These are phyloP conservation scores for Cryptus viduatorius DNA, from an alignment of 2,888 invertebrate species.

Conservation along the genomic window DNA sequence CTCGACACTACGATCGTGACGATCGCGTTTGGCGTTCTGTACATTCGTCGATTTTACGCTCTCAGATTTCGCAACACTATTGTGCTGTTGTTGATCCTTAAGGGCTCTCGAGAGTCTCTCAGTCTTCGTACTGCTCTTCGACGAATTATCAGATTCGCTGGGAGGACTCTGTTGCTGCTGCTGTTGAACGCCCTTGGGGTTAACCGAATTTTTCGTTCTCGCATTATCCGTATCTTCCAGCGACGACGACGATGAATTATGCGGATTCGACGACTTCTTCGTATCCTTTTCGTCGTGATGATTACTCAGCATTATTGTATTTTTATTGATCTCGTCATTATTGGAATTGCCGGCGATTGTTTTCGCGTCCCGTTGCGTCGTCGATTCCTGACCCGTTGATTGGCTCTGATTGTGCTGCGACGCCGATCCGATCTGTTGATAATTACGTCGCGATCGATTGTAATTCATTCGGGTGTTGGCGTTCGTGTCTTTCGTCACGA, in stretches of 20 bases:
- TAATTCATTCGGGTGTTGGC: slow-evolving; percentile 74
- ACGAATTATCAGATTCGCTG: slow-evolving; percentile 69
- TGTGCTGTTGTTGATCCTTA: slow-evolving; percentile 74
- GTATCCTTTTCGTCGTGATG: slow-evolving; percentile 74
- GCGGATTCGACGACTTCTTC: slow-evolving; percentile 72
- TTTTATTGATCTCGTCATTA: slow-evolving; percentile 50
- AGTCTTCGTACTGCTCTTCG: slow-evolving; percentile 64
- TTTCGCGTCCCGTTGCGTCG: slow-evolving; percentile 28
- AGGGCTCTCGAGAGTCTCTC: slow-evolving; percentile 71
- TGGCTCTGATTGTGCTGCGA: slow-evolving; percentile 54
- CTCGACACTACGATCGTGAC: slow-evolving; percentile 56
- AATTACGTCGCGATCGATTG: slow-evolving; percentile 76
- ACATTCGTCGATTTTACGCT: slow-evolving; percentile 59
- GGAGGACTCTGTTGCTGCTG: slow-evolving; percentile 64
- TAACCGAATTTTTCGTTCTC: slow-evolving; percentile 60
- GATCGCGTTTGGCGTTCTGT: slow-evolving; percentile 66
- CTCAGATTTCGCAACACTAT: slow-evolving; percentile 68
- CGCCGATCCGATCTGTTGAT: slow-evolving; percentile 72
- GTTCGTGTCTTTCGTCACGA: slow-evolving; percentile 73
- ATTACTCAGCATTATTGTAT: slow-evolving; percentile 42
- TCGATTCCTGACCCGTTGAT: slow-evolving; percentile 20
- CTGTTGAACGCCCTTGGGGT: slow-evolving; percentile 66
- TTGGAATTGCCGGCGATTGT: slow-evolving; percentile 38
- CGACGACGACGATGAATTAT: slow-evolving; percentile 64
- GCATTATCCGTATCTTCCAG: slow-evolving; percentile 70